phyloP scores from a whole-genome alignment of 2,113 vertebrate genomes.

The Xenopus laevis region DNA sequence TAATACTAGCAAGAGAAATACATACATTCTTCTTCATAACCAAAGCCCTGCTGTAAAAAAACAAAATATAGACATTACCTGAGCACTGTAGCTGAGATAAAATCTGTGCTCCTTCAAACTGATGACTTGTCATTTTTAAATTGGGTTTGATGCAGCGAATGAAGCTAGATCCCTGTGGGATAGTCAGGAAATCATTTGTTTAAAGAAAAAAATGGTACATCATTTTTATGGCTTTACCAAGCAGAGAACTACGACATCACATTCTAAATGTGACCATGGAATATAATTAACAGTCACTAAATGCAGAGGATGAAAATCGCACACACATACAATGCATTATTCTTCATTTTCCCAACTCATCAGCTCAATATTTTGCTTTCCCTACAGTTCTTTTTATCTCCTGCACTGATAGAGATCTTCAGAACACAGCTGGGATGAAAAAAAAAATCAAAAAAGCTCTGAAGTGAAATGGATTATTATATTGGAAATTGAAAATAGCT shows the following conservation, averaged over 20 bases:
- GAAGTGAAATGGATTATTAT: constrained; percentile 3
- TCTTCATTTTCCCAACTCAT: neutral
- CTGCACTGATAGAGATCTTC: constrained; percentile 6
- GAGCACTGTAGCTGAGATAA: constrained; percentile 97
- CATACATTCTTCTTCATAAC: neutral
- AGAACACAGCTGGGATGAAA: neutral
- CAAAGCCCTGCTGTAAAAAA: neutral
- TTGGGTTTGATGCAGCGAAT: constrained; percentile 97
- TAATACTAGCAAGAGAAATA: neutral
- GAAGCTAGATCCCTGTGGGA: constrained; percentile 87
- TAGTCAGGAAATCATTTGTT: constrained; percentile 44
- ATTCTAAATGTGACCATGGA: constrained; percentile 6
- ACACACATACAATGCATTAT: neutral
- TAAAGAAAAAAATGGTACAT: constrained; percentile 1
- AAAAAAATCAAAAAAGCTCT: neutral
- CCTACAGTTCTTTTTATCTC: neutral
- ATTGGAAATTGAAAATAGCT: neutral
- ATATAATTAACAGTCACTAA: constrained; percentile 27
- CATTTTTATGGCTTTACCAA: neutral
- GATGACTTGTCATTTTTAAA: constrained; percentile 94
- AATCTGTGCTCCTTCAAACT: constrained; percentile 94
- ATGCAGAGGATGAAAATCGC: neutral
- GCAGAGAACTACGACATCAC: constrained; percentile 15
- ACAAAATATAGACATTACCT: constrained; percentile 63
- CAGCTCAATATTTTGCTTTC: constrained; percentile 11